Base-by-base conservation (phyloP, 2,888 invertebrate genomes). In the Ophion slaviceki region DNA sequence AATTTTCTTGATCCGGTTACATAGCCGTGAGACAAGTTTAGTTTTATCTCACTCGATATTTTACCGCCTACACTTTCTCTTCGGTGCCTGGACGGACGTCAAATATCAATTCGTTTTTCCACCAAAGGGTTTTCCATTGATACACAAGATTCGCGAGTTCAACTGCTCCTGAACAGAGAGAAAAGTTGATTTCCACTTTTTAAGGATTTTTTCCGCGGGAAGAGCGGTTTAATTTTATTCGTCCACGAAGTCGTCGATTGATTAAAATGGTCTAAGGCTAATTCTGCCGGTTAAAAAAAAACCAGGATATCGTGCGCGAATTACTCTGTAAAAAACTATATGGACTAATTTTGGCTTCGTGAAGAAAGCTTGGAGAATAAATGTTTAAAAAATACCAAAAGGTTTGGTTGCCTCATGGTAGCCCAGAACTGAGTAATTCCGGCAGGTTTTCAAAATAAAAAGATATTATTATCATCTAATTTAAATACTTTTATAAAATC, bases 21-120 rank as follows among this genome's bases (percentile, higher is more conserved):
- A 47, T 14, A 2, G 45, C 28, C 11, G 62, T 17, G 20, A 17
- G 64, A 72, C 77, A 53, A 75, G 67, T 79, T 74, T 68, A 72
- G 78, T 20, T 45, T n/a, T 24, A 14, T 53, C 40, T 53, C 36
- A 24, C 57, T 59, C 32, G 57, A 70, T 53, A 32, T 62, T 78
- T 75, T 3, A 40, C n/a, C 72, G 59, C 20, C 24, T 53, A 14
- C 40, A 80, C 82, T 85, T 82, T 80, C 79, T 80, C 70, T 71
- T 20, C 17, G 79, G 66, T 28, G 20, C 24, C 24, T 40, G 61
- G 64, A 47, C 53, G 4, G 24, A 7, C 1, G 45, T 40, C 14
- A 62, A 45, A 36, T 3, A 8, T 10, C 10, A 59, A 57, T 57
- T 24, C 7, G 40, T 59, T 59, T 10, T 76, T 40, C 57, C 20